A percentile compares a stretch with the other conserved stretches of the same genome.
Evolutionary conservation across 2,797 vertebrate genomes (phyloP).

Genomic region (Lagorchestes hirsutus): DNA sequence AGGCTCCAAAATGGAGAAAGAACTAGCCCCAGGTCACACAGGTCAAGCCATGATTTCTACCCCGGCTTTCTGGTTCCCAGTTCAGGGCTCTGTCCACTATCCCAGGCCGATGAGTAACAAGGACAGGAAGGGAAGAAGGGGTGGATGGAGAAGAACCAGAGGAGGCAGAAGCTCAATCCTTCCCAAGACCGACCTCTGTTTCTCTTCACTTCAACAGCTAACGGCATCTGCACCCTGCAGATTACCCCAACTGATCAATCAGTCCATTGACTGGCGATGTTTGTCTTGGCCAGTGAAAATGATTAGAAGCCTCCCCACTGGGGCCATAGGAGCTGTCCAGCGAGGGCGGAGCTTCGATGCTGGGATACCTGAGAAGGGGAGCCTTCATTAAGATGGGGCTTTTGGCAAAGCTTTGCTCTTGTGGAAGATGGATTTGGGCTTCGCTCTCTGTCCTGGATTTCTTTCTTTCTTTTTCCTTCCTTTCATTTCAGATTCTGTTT

Average conservation of each 20-base stretch:
- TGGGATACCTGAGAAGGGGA: no score
- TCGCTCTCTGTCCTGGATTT: not conserved
- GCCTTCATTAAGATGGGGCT: not conserved
- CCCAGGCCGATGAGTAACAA: not conserved
- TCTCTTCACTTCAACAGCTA: not conserved
- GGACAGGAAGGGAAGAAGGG: not conserved
- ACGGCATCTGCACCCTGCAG: no score
- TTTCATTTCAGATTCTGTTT: not conserved
- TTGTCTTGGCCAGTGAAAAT: not conserved
- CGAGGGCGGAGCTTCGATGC: not conserved
- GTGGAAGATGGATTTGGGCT: not conserved
- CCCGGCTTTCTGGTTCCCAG: not conserved
- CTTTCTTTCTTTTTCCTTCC: not conserved
- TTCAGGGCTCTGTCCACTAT: not conserved
- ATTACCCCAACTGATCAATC: not conserved
- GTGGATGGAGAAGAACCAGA: not conserved
- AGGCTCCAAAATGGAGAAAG: not conserved
- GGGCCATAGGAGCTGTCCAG: not conserved
- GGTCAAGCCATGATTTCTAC: not conserved
- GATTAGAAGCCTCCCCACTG: not conserved
- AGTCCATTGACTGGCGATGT: not conserved
- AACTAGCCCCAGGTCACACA: not conserved
- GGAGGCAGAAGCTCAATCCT: not conserved
- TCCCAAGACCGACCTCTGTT: not conserved
- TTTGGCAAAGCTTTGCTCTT: not conserved